Evolutionary conservation across 37 sponge, comb jelly and placozoan species (phyloP).

Genomic region (Halisarca cf. caerulea): DNA sequence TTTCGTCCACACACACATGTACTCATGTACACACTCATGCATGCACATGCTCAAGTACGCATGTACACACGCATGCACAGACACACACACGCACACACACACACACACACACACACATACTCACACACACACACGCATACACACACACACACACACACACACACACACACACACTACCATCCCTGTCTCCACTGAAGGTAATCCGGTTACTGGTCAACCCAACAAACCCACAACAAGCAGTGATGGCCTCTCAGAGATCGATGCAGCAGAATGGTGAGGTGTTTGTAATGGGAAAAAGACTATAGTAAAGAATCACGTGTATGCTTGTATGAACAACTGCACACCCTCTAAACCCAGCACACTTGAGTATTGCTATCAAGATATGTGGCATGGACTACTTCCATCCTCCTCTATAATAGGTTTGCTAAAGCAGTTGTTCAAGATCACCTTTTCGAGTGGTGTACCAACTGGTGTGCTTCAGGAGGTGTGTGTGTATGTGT

Average conservation of each 20-base stretch:
- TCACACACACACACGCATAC: neutral
- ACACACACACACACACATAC: too few species aligned
- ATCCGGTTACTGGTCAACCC: slow-evolving; percentile 67
- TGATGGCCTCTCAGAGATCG: slow-evolving; percentile 59
- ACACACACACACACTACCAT: too few species aligned
- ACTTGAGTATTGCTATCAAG: too few species aligned
- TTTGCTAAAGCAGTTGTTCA: slow-evolving; percentile 58
- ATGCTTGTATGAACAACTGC: neutral
- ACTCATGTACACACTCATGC: neutral
- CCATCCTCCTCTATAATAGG: neutral
- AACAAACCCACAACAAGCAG: slow-evolving; percentile 64
- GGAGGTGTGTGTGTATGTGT: slow-evolving; percentile 22
- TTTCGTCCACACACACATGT: neutral
- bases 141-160: too few species aligned
- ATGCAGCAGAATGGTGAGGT: slow-evolving; percentile 60
- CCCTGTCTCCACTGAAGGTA: slow-evolving; percentile 15
- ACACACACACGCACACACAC: too few species aligned
- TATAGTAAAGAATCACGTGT: neutral
- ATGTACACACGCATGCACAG: too few species aligned
- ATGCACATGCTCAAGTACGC: neutral
- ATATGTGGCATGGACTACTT: too few species aligned
- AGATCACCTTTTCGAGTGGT: slow-evolving; percentile 80
- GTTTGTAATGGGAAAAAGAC: neutral
- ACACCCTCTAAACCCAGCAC: too few species aligned
- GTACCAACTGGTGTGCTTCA: slow-evolving; percentile 68